A percentile compares a stretch with the other conserved stretches of the same genome.
Conservation (phyloP, 2,113 vertebrate species). For the Pogona vitticeps region DNA sequence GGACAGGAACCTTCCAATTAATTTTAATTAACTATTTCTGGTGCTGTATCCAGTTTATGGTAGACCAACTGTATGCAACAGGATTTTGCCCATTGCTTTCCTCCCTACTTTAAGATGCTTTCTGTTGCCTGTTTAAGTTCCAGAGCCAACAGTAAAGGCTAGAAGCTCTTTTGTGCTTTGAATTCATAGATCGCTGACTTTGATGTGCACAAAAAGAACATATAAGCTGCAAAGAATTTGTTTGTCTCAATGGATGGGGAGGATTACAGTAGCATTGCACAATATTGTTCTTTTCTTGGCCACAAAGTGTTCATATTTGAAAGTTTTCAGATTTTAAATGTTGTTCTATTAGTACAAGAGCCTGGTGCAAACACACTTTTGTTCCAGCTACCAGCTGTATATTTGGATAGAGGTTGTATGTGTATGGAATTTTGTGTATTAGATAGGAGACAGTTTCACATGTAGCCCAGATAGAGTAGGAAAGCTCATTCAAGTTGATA, state of each 20-base stretch:
- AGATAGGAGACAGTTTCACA: not conserved
- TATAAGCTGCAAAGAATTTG: slow-evolving; percentile 11
- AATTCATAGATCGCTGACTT: not conserved
- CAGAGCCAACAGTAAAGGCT: not conserved
- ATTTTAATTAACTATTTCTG: too few species aligned
- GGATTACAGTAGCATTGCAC: not conserved
- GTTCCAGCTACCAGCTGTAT: not conserved
- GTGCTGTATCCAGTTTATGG: too few species aligned
- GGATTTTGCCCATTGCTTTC: not conserved
- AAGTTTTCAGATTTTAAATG: not conserved
- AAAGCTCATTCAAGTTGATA: not conserved
- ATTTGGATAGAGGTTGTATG: not conserved
- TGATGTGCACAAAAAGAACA: not conserved
- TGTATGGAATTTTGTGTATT: not conserved
- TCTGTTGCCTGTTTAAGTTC: not conserved
- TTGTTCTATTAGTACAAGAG: not conserved
- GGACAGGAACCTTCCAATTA: too few species aligned
- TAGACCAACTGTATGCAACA: not conserved
- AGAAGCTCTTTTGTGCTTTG: not conserved
- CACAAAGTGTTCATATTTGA: not conserved
- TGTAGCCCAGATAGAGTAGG: not conserved
- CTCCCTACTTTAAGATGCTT: not conserved
- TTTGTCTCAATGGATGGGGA: not conserved
- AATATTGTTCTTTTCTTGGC: not conserved
- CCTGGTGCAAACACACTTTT: not conserved